Evolutionary conservation across 2,113 vertebrate species (phyloP), one percentile per base, ranked within the genome.

Genomic region (Bubo blakistoni): DNA sequence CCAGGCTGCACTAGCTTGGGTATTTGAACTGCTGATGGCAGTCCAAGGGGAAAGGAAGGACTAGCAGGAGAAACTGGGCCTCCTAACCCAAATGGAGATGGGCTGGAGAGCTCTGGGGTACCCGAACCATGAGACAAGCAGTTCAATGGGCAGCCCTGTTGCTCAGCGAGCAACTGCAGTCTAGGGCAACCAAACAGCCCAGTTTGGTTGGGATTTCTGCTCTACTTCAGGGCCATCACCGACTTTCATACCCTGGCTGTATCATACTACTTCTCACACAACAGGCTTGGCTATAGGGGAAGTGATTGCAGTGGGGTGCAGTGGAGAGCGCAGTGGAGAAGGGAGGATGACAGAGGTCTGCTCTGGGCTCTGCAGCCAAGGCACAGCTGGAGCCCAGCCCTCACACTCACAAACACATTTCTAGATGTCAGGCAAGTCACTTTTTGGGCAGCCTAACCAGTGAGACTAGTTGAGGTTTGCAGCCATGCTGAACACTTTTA

Each of bases 291-390:
- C 27, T n/a, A 21, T 6, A 46, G 38, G 9, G 21, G 17, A 85
- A 78, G 12, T 11, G 55, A 61, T 16, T 27, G 66, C 29, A 85
- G 62, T 1, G 2, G 79, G 55, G 59, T 66, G 66, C 27, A 47
- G 52, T 1, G 66, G 47, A 49, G 54, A 88, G 30, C 3, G 5
- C 21, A 65, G 25, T 1, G 0, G 0, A 61, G 57, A 19, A 80
- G 34, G 20, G 47, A 17, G 25, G 54, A 77, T 51, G 34, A 36
- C 2, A 7, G 36, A 72, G 44, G 13, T 54, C 24, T 72, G 20
- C 49, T 63, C 36, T 52, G 63, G 46, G 32, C 17, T 46, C 22
- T 42, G 67, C 46, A 89, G 59, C 58, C 72, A 51, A 3, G 3
- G 44, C 51, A 90, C 26, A 81, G 49, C 42, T 74, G 49, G 27